Conservation (phyloP, 1,140 invertebrate species). For the Akabosia matsudoensis region DNA sequence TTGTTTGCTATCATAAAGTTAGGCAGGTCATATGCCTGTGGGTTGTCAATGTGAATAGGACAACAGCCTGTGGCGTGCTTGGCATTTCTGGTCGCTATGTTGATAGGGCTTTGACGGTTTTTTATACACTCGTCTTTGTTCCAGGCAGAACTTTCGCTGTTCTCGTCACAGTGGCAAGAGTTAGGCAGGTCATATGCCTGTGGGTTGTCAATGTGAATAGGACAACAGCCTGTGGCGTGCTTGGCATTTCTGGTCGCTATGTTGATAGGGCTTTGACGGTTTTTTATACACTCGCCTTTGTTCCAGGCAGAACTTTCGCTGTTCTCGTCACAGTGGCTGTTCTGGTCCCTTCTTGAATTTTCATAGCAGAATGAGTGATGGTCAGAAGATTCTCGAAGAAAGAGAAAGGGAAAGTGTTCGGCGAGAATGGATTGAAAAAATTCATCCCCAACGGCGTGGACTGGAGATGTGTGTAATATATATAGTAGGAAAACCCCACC, state of each 20-base stretch:
- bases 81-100: too few relatives aligned
- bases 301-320: constrained; percentile 4
- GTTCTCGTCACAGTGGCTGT: constrained; percentile 9
- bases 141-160: constrained; percentile 13
- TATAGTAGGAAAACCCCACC: background rate
- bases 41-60: too few relatives aligned
- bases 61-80: too few relatives aligned
- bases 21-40: too few relatives aligned
- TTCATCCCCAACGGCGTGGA: background rate
- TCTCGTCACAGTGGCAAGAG: background rate
- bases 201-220: too few relatives aligned
- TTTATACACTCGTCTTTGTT: background rate
- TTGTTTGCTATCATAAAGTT: too few relatives aligned
- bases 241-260: too few relatives aligned
- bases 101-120: background rate
- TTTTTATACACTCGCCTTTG: background rate
- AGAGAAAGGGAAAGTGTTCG: background rate
- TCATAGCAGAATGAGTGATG: background rate
- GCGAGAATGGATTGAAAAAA: background rate
- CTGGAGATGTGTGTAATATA: background rate
- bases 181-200: too few relatives aligned
- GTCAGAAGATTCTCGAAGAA: too few relatives aligned
- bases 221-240: too few relatives aligned
- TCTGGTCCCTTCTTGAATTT: too few relatives aligned
- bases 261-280: background rate